These are phyloP conservation scores for Apotomis betuletana DNA, from an alignment of 2,888 invertebrate species.

Conservation along the genomic window DNA sequence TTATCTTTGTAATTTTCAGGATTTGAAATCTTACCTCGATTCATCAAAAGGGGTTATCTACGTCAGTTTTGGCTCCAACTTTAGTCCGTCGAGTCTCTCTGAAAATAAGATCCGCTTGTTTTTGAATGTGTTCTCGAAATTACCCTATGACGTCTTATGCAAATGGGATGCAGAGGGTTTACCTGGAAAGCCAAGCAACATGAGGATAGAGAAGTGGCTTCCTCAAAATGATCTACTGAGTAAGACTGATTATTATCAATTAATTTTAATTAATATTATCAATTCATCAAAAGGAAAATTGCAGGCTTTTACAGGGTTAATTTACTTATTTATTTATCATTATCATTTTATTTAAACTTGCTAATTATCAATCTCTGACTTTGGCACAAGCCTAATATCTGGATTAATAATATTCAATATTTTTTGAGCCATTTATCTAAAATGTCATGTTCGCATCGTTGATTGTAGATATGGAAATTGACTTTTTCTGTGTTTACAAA, in stretches of 20 bases:
- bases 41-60: constrained; percentile 62
- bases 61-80: constrained; percentile 65
- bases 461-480: too few species aligned
- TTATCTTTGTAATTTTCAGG: constrained; percentile 49
- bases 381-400: too few species aligned
- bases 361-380: too few species aligned
- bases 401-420: too few species aligned
- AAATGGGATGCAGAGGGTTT: constrained; percentile 63
- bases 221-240: constrained; percentile 62
- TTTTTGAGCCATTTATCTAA: too few species aligned
- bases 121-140: constrained; percentile 55
- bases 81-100: constrained; percentile 54
- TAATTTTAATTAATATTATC: not conserved
- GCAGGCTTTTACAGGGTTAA: too few species aligned
- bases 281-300: too few species aligned
- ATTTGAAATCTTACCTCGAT: constrained; percentile 58
- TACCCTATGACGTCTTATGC: constrained; percentile 64
- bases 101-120: constrained; percentile 54
- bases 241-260: constrained; percentile 45
- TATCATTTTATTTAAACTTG: too few species aligned
- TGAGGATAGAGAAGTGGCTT: constrained; percentile 63
- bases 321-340: too few species aligned
- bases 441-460: too few species aligned
- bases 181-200: constrained; percentile 55
- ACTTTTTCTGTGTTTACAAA: too few species aligned